Conservation (phyloP, 2,888 invertebrate species). For the Acanthosepion lycidas region DNA sequence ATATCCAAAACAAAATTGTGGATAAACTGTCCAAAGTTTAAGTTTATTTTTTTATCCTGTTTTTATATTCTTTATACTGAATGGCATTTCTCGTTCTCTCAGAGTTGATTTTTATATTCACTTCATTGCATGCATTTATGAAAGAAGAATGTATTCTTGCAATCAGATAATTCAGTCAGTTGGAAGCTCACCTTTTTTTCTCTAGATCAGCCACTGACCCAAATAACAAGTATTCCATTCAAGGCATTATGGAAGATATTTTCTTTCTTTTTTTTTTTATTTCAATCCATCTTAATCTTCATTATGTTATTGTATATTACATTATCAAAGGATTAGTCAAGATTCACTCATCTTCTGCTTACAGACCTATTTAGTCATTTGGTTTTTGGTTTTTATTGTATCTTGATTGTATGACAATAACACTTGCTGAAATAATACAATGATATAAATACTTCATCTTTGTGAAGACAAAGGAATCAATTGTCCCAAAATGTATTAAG, state of each 20-base stretch:
- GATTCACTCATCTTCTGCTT: neutral
- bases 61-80: no score
- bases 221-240: neutral
- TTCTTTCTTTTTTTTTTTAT: neutral
- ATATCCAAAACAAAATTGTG: no score
- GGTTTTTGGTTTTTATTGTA: neutral
- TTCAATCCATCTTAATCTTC: neutral
- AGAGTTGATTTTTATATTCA: neutral
- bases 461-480: no score
- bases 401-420: no score
- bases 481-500: no score
- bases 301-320: neutral
- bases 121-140: neutral
- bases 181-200: neutral
- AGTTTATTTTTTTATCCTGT: no score
- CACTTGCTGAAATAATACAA: no score
- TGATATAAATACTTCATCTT: no score
- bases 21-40: no score
- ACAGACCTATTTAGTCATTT: neutral
- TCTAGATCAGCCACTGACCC: neutral
- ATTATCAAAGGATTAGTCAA: neutral
- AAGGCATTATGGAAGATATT: neutral
- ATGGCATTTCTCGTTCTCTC: neutral
- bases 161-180: neutral
- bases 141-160: neutral